These are phyloP conservation scores for Hipposideros armiger DNA, from an alignment of 2,113 vertebrate genomes.

Conservation along the genomic window DNA sequence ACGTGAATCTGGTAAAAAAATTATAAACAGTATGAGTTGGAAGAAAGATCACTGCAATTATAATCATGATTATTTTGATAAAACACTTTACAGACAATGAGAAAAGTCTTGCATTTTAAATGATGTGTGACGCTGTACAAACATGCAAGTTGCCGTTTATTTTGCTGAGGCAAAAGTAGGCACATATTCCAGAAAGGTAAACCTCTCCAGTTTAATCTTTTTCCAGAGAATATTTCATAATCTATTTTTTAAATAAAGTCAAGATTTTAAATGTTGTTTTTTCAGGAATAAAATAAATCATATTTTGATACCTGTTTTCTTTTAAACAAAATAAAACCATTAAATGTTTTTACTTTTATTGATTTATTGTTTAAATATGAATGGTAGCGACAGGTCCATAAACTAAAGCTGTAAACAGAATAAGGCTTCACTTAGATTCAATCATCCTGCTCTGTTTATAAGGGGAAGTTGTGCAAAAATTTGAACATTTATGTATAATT, in stretches of 20 bases:
- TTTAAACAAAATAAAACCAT: not conserved
- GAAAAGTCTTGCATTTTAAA: not conserved
- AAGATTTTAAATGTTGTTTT: not conserved
- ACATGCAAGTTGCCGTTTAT: not conserved
- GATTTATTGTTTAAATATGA: not conserved
- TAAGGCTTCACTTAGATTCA: not conserved
- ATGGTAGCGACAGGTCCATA: not conserved
- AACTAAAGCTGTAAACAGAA: not conserved
- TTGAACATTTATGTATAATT: not conserved
- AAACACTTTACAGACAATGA: not conserved
- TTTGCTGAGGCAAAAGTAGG: not conserved
- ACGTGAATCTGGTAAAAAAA: not conserved
- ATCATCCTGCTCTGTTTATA: not conserved
- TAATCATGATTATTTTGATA: not conserved
- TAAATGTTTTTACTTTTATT: too few species aligned
- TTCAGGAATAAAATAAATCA: not conserved
- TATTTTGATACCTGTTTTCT: not conserved
- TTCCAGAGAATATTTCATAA: not conserved
- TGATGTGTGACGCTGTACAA: not conserved
- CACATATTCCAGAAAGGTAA: not conserved
- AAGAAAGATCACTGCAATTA: not conserved
- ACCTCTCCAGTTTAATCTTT: not conserved
- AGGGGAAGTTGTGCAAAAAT: not conserved
- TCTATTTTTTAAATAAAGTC: not conserved
- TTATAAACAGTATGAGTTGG: not conserved